phyloP scores from a whole-genome alignment of 1,140 invertebrate genomes.

The Drosophila hydei region DNA sequence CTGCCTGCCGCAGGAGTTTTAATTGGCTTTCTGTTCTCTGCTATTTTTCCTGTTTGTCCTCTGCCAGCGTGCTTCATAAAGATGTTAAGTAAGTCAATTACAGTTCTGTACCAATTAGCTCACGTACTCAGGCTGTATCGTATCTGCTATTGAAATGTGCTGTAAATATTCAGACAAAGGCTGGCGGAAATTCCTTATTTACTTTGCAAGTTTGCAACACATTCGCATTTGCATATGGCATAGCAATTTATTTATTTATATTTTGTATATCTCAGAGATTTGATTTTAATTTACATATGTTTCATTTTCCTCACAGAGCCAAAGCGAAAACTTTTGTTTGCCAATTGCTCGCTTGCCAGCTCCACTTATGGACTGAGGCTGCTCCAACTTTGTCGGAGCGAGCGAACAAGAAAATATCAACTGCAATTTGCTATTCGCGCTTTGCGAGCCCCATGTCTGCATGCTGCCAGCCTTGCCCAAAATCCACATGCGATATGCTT shows the following conservation, averaged over 20 bases:
- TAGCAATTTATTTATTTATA: not conserved
- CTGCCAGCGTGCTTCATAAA: slow-evolving; percentile 26
- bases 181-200: not conserved
- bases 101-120: slow-evolving; percentile 33
- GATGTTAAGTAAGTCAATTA: slow-evolving; percentile 47
- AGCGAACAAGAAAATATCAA: slow-evolving; percentile 44
- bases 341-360: slow-evolving; percentile 39
- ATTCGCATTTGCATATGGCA: slow-evolving; percentile 22
- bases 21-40: slow-evolving; percentile 23
- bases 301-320: slow-evolving; percentile 23
- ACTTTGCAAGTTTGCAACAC: slow-evolving; percentile 4
- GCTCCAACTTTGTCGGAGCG: slow-evolving; percentile 42
- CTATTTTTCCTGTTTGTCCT: slow-evolving; percentile 24
- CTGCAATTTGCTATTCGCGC: slow-evolving; percentile 56
- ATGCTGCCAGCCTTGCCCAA: slow-evolving; percentile 8
- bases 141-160: not conserved
- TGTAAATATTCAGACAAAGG: not conserved
- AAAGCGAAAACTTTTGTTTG: slow-evolving; percentile 33
- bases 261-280: slow-evolving; percentile 19
- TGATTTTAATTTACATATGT: slow-evolving; percentile 29
- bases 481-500: slow-evolving; percentile 66
- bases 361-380: slow-evolving; percentile 51
- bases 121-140: not conserved
- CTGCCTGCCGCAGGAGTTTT: not conserved
- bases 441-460: slow-evolving; percentile 16